A percentile compares a stretch with the other conserved stretches of the same genome.
Evolutionary conservation across 1,140 invertebrate genomes (phyloP).

Genomic region (Heliothis virescens): DNA sequence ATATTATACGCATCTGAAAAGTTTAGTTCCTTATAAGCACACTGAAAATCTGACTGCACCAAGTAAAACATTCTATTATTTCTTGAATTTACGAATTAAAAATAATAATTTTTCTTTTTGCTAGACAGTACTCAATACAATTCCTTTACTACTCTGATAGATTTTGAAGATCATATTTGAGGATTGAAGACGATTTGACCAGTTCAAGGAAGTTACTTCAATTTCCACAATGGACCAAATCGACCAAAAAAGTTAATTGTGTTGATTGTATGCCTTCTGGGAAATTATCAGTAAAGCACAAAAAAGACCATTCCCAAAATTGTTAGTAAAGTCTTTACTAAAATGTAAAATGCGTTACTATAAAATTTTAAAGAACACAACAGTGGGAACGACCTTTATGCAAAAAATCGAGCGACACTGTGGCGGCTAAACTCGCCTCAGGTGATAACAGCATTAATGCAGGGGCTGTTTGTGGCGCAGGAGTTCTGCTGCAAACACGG

Average conservation of each 20-base stretch:
- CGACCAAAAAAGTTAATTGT: too few relatives aligned
- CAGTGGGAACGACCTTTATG: not conserved
- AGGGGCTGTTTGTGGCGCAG: constrained; percentile 31
- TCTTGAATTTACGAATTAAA: too few relatives aligned
- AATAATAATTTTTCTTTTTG: too few relatives aligned
- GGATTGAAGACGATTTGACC: too few relatives aligned
- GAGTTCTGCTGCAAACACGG: constrained; percentile 26
- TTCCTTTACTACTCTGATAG: too few relatives aligned
- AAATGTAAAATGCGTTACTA: not conserved
- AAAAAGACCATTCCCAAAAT: too few relatives aligned
- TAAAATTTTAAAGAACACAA: not conserved
- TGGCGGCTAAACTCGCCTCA: constrained; percentile 39
- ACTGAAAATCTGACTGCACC: not conserved
- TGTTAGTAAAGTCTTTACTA: not conserved
- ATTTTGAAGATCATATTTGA: too few relatives aligned
- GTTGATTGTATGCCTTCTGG: too few relatives aligned
- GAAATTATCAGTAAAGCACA: too few relatives aligned
- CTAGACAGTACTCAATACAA: too few relatives aligned
- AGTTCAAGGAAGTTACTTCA: too few relatives aligned
- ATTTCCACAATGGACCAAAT: too few relatives aligned
- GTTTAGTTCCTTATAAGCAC: not conserved
- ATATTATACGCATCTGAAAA: constrained; percentile 84
- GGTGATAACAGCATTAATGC: constrained; percentile 32
- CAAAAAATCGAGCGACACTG: constrained; percentile 22
- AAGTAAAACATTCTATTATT: not conserved